Evolutionary conservation across 2,888 invertebrate species (phyloP), one percentile per base, ranked within the genome.

Genomic region (Physocephala rufipes): DNA sequence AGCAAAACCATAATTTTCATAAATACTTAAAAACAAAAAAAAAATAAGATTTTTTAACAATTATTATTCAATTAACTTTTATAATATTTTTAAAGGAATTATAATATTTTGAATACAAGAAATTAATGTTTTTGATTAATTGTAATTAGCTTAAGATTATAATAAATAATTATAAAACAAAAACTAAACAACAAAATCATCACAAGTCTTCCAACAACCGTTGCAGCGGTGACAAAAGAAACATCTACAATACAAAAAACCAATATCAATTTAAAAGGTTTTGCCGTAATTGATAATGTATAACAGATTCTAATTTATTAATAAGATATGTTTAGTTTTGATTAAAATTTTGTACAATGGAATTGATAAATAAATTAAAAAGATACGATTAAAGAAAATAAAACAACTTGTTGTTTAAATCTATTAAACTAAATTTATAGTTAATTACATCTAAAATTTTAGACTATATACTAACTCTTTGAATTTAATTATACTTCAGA

Each of bases 141-240:
- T 51, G 30, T 30, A 3, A 55, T 49, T 51, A 45, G 19, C 47
- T 30, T 58, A 24, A 12, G 58, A 58, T 67, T 26, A 30, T 53
- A 13, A 47, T 47, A n/a, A n/a, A 24, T 43, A 12, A 4, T 28
- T 49, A 24, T 58, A 36, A n/a, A 59, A 58, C 47, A 59, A 59
- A 26, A n/a, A 70, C 66, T 65, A 59, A 71, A 74, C 72, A 73
- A 76, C 76, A 76, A 76, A 75, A 76, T 76, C 76, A 58, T 73
- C 68, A 68, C 74, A 76, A 75, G 76, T 76, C 76, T 76, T 76
- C 76, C 76, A 76, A 69, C 72, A 26, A 15, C 15, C 24, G 28
- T 9, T 28, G 28, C 7, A 36, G 9, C 36, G 36, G 36, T 36
- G 9, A 36, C 36, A 36, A 36, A 4, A 36, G 9, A 4, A 4